Conservation (phyloP, 53 echinoderm and acorn worm genomes). For the Antedon mediterranea region DNA sequence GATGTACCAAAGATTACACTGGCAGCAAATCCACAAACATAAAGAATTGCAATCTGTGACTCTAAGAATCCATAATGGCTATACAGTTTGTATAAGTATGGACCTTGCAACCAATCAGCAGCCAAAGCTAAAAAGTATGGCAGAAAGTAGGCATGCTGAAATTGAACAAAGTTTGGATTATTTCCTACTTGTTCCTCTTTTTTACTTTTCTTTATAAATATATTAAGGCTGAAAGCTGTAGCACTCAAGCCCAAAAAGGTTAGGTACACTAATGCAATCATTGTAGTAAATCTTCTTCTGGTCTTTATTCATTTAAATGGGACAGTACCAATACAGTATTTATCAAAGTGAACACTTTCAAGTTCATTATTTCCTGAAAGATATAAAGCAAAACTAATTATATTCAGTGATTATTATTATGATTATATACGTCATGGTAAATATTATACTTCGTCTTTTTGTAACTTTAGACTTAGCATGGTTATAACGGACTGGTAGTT, state of each 20-base stretch:
- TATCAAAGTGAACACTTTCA: too few relatives aligned
- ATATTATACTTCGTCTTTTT: too few relatives aligned
- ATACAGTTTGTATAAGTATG: constrained; percentile 94
- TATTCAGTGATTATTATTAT: too few relatives aligned
- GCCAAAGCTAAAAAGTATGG: constrained; percentile 79
- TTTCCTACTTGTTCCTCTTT: constrained; percentile 37
- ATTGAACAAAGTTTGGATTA: constrained; percentile 72
- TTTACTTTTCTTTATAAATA: constrained; percentile 30
- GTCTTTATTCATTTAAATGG: too few relatives aligned
- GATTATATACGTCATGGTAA: too few relatives aligned
- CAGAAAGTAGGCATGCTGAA: constrained; percentile 76
- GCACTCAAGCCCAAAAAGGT: constrained; percentile 43
- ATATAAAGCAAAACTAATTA: too few relatives aligned
- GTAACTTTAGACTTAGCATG: too few relatives aligned
- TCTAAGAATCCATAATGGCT: constrained; percentile 78
- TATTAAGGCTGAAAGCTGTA: constrained; percentile 26
- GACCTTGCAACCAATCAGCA: constrained; percentile 92
- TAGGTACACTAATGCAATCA: constrained; percentile 19
- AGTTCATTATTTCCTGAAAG: too few relatives aligned
- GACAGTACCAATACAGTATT: too few relatives aligned
- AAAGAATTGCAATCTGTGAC: constrained; percentile 89
- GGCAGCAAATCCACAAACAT: constrained; percentile 91
- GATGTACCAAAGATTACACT: constrained; percentile 72
- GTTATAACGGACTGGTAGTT: too few relatives aligned
- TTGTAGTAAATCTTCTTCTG: neutral